Conservation (phyloP, 2,888 invertebrate genomes). For the Biston stratarius region DNA sequence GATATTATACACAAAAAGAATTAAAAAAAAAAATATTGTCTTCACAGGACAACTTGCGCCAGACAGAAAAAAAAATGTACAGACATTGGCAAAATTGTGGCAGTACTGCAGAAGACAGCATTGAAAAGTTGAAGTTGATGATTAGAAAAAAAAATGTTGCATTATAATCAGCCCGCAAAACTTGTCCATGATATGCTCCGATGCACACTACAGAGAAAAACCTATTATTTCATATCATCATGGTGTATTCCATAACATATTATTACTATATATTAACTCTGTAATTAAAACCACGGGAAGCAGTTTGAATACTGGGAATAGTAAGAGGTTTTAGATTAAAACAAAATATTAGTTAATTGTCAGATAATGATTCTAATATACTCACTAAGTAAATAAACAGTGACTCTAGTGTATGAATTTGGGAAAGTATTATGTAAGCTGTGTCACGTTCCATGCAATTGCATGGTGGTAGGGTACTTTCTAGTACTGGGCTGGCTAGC, state of each 20-base stretch:
- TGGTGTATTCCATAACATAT: slow-evolving; percentile 12
- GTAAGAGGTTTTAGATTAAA: background rate
- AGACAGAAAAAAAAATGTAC: too few species aligned
- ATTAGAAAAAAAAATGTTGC: background rate
- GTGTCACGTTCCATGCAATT: too few species aligned
- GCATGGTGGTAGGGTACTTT: too few species aligned
- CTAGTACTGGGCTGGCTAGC: too few species aligned
- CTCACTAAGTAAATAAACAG: too few species aligned
- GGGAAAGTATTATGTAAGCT: too few species aligned
- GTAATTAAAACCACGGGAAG: slow-evolving; percentile 14
- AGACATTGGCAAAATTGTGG: too few species aligned
- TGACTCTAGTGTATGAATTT: too few species aligned
- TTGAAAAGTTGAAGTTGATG: background rate
- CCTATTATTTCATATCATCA: slow-evolving; percentile 21
- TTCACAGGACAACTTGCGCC: too few species aligned
- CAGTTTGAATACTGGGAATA: background rate
- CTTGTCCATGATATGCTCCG: slow-evolving; percentile 35
- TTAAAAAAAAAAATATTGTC: background rate
- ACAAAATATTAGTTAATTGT: background rate
- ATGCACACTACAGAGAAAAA: slow-evolving; percentile 37
- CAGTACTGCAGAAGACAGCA: too few species aligned
- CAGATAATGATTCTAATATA: too few species aligned
- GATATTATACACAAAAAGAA: background rate
- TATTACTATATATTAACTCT: slow-evolving; percentile 13
- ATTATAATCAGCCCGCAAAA: slow-evolving; percentile 19